Conservation (phyloP, 2,113 vertebrate genomes). For the Hystrix cristata region DNA sequence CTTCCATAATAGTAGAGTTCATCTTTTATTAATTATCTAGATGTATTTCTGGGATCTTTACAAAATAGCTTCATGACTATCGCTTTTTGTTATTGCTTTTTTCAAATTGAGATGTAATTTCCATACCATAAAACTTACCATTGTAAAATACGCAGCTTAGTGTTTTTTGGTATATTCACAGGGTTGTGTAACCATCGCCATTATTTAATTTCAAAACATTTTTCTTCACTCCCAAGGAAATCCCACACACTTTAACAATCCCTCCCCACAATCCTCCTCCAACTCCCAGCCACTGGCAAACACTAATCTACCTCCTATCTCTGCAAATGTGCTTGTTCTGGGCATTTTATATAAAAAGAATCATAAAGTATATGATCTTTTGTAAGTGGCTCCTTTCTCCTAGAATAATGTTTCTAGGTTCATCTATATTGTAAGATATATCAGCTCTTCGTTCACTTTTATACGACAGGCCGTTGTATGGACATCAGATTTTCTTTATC, state of each 20-base stretch:
- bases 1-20: neutral
- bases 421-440: neutral
- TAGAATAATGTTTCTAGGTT: neutral
- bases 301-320: neutral
- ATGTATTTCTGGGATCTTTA: neutral
- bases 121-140: neutral
- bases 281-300: no score
- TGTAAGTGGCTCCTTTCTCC: neutral
- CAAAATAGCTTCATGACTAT: neutral
- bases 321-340: neutral
- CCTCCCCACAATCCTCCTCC: no score
- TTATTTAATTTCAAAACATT: neutral
- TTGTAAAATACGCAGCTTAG: neutral
- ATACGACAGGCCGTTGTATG: no score
- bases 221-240: neutral
- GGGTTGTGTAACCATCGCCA: no score
- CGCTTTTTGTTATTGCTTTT: neutral
- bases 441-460: neutral
- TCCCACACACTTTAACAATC: fast-evolving
- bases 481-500: neutral
- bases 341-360: neutral
- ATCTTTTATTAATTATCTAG: neutral
- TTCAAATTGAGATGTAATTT: neutral
- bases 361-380: neutral
- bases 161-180: neutral